Base-by-base conservation (phyloP, 2,888 invertebrate genomes). In the Platypus cylindrus region DNA sequence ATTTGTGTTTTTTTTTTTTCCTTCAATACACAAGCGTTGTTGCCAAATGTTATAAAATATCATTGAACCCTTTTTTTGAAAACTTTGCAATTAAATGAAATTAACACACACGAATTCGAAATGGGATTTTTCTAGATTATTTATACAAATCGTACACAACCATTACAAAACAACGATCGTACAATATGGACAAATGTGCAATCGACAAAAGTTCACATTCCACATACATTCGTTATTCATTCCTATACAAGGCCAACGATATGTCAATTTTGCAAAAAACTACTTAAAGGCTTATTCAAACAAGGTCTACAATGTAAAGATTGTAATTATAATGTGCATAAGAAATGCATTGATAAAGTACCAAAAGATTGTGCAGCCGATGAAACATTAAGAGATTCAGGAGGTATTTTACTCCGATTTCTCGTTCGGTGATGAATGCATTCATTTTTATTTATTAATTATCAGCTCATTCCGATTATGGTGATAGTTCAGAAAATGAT, bases 261-360 rank as follows among this genome's bases (percentile, higher is more conserved):
- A 13, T 98, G 98, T 60, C 86, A 93, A 51, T 74, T 79, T 61
- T 98, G 97, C 70, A 90, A 91, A 65, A 91, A 91, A 65, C 73
- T 98, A 51, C 73, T 98, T 44, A 83, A 85, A 47, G 97, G 97
- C 0, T 68, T 97, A 31, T 93, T 95, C 66, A 89, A 87, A 59
- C 95, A 97, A 66, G 97, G 97, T 37, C 66, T 93, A 49, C 97
- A 97, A 63, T 98, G 98, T 64, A 81, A 84, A 62, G 97, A 95
- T 68, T 94, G 94, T 63, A 89, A 89, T 59, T 91, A 87, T 66
- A 94, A 94, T 67, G 85, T 85, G 42, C 94, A 95, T 63, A 83
- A 91, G 60, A 94, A 93, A 63, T 94, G 94, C 56, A 70, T 86
- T 54, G 85, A 86, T 20, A 77, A 78, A 64, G 79, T 89, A 56